Evolutionary conservation across 2,797 vertebrate genomes (phyloP), one percentile per base, ranked within the genome.

Genomic region (Bufotes viridis): DNA sequence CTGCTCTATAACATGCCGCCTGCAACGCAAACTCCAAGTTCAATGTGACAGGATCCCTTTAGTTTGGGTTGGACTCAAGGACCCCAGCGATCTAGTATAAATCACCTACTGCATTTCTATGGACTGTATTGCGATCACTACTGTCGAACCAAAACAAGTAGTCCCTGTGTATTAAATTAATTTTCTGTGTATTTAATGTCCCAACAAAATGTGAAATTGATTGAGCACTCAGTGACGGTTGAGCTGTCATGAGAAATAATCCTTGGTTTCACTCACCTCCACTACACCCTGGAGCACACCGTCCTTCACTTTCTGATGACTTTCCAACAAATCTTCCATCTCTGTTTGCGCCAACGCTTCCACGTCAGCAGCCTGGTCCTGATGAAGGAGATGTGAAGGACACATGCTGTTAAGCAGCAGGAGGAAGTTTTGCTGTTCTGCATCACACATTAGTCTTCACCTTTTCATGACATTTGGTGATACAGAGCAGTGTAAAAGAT

Each of bases 301-400:
- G 12, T 83, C 80, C 60, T 55, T 67, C 9, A 49, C 3, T 17
- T 65, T 87, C 14, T 82, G 57, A 42, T 42, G 42, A 53, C 42
- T 65, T 34, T 67, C 67, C 24, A 67, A 67, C 34, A 87, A 34
- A 15, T 76, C 83, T 24, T 67, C 58, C 34, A 83, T 42, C 22
- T 87, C 86, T 58, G 49, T 57, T 34, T 69, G 58, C 55, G 86
- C 72, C 55, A 87, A 57, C 20, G 18, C 58, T 42, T 78, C 49
- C 67, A 87, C 80, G 69, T 82, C 81, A 29, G 72, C 69, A 10
- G 79, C 58, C 60, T 69, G 69, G n/a, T 82, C 81, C 86, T 87
- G 12, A 42, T 3, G 29, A 55, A 53, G 60, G 20, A 67, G 61
- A 67, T 3, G 29, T 4, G 14, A 75, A 78, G 51, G 49, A 55